Conservation (phyloP, 2,888 invertebrate species). For the Chloroclystis v-ata region DNA sequence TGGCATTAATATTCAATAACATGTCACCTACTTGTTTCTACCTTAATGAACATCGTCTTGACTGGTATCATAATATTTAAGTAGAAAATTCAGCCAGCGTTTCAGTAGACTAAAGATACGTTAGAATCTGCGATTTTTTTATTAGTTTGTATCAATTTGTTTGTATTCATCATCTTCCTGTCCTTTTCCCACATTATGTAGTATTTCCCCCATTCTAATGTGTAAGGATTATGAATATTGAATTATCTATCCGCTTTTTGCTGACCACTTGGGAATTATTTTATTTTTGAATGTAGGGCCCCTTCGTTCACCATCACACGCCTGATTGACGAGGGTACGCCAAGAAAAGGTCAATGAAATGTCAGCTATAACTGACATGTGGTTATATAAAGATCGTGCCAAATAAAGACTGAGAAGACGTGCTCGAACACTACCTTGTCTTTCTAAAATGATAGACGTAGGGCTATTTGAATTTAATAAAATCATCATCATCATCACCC, state of each 20-base stretch:
- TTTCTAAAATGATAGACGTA: too few relatives aligned
- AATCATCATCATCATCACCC: too few relatives aligned
- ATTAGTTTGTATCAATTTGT: too few relatives aligned
- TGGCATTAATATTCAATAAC: conserved; percentile 53
- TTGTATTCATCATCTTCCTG: too few relatives aligned
- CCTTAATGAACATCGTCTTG: conserved; percentile 23
- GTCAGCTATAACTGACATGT: conserved; percentile 21
- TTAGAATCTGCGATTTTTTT: too few relatives aligned
- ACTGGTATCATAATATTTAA: conserved; percentile 1
- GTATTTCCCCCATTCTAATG: too few relatives aligned
- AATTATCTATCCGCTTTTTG: background rate
- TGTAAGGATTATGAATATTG: too few relatives aligned
- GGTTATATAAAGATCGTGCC: conserved; percentile 17
- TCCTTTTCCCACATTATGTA: too few relatives aligned
- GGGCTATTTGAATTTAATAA: too few relatives aligned
- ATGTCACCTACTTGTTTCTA: conserved; percentile 33
- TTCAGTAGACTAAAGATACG: too few relatives aligned
- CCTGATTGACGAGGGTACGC: conserved; percentile 24
- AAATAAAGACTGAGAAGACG: conserved; percentile 10
- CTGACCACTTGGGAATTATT: background rate
- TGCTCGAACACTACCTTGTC: background rate
- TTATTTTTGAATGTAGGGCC: conserved; percentile 15
- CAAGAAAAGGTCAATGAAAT: conserved; percentile 26
- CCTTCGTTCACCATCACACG: conserved; percentile 12
- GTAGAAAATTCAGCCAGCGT: background rate